Evolutionary conservation across 1,140 invertebrate genomes (phyloP).

Genomic region (Phthorimaea operculella): DNA sequence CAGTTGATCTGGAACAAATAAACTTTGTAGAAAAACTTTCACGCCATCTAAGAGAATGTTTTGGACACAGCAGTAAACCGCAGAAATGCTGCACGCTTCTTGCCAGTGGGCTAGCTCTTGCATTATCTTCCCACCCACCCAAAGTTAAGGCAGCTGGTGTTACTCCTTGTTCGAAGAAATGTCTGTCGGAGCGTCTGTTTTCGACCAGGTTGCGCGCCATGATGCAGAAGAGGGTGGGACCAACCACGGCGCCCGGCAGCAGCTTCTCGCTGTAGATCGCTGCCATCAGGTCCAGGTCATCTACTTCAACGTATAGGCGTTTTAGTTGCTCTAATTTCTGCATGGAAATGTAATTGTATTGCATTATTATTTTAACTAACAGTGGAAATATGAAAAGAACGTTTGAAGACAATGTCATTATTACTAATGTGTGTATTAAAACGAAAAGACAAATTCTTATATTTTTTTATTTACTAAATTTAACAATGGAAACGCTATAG

Average conservation of each 20-base stretch:
- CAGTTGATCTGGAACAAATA: neutral
- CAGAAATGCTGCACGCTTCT: neutral
- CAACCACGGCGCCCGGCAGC: constrained; percentile 73
- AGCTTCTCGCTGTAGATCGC: constrained; percentile 77
- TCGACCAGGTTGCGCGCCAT: constrained; percentile 72
- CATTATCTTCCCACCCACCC: neutral
- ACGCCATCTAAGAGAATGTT: no score
- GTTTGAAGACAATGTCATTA: no score
- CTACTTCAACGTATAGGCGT: constrained; percentile 66
- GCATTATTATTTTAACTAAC: no score
- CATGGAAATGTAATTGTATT: no score
- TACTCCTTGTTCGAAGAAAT: neutral
- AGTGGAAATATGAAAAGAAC: no score
- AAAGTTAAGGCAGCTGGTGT: neutral
- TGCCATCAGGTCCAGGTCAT: constrained; percentile 83
- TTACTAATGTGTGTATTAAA: no score
- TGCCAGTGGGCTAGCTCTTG: neutral
- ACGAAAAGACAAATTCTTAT: no score
- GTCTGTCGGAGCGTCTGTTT: constrained; percentile 8
- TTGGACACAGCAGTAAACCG: neutral
- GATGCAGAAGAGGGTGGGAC: constrained; percentile 83
- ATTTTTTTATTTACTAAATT: no score
- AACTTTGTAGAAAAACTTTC: neutral
- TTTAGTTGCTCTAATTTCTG: constrained; percentile 3
- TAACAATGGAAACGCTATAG: no score